Conservation (phyloP, 1,140 invertebrate genomes). For the Mesaphorura yosii region DNA sequence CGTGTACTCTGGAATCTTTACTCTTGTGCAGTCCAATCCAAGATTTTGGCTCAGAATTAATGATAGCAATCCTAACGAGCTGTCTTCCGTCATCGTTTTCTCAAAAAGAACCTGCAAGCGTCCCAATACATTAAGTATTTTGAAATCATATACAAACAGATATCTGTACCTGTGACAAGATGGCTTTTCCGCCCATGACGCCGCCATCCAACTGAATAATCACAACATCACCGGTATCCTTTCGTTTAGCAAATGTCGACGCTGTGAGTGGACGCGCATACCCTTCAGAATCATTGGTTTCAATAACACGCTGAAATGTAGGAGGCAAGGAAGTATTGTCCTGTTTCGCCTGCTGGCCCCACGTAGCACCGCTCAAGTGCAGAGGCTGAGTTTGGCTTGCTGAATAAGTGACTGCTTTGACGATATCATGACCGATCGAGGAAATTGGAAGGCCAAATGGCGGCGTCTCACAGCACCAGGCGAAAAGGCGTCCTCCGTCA, state of each 20-base stretch:
- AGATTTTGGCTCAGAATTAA: constrained; percentile 18
- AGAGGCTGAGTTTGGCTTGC: constrained; percentile 11
- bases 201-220: constrained; percentile 27
- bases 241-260: constrained; percentile 22
- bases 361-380: neutral
- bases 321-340: constrained; percentile 16
- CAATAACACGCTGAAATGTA: constrained; percentile 17
- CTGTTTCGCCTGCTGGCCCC: constrained; percentile 11
- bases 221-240: constrained; percentile 8
- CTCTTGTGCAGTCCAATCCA: constrained; percentile 24
- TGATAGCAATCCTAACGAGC: constrained; percentile 12
- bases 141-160: neutral
- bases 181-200: constrained; percentile 27
- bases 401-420: constrained; percentile 12
- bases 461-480: constrained; percentile 25
- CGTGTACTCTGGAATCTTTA: constrained; percentile 22
- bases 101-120: constrained; percentile 24
- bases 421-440: neutral
- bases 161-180: constrained; percentile 21
- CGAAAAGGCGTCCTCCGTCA: constrained; percentile 25
- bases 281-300: constrained; percentile 29
- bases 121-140: neutral
- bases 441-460: constrained; percentile 20
- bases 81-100: constrained; percentile 18
- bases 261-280: constrained; percentile 25